These are phyloP conservation scores for Lepidostoma basale DNA, from an alignment of 1,140 invertebrate species.

Conservation along the genomic window DNA sequence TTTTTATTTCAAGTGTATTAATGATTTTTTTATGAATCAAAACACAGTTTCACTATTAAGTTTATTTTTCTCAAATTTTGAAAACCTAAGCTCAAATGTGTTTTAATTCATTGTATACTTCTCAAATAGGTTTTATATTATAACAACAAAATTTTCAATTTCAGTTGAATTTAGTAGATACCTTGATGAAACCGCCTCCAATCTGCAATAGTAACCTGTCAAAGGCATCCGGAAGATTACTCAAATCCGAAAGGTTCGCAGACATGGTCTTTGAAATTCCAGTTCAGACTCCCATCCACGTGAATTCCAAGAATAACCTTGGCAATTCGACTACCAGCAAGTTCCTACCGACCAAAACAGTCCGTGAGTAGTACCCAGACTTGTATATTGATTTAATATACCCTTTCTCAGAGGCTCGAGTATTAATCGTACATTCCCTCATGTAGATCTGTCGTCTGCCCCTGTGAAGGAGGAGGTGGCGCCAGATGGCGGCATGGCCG, in stretches of 20 bases:
- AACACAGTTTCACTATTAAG: no score
- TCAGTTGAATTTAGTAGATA: slow-evolving; percentile 65
- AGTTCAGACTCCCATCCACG: slow-evolving; percentile 27
- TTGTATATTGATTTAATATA: no score
- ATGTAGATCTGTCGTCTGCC: no score
- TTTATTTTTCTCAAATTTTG: no score
- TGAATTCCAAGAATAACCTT: neutral
- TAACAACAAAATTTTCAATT: slow-evolving; percentile 45
- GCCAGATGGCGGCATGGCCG: neutral
- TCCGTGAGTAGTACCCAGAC: slow-evolving; percentile 12
- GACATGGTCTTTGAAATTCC: slow-evolving; percentile 70
- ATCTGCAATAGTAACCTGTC: slow-evolving; percentile 62
- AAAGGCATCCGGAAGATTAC: slow-evolving; percentile 57
- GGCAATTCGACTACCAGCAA: slow-evolving; percentile 6
- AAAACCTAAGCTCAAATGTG: no score
- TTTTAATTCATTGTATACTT: no score
- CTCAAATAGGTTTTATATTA: no score
- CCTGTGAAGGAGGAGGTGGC: no score
- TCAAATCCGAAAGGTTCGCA: slow-evolving; percentile 56
- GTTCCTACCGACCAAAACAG: slow-evolving; percentile 6
- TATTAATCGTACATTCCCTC: no score
- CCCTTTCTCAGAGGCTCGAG: no score
- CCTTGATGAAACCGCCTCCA: slow-evolving; percentile 63
- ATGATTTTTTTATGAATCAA: no score
- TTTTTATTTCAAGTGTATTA: neutral